A percentile compares a stretch with the other conserved stretches of the same genome.
Conservation (phyloP, 2,888 invertebrate genomes). For the Troides aeacus region DNA sequence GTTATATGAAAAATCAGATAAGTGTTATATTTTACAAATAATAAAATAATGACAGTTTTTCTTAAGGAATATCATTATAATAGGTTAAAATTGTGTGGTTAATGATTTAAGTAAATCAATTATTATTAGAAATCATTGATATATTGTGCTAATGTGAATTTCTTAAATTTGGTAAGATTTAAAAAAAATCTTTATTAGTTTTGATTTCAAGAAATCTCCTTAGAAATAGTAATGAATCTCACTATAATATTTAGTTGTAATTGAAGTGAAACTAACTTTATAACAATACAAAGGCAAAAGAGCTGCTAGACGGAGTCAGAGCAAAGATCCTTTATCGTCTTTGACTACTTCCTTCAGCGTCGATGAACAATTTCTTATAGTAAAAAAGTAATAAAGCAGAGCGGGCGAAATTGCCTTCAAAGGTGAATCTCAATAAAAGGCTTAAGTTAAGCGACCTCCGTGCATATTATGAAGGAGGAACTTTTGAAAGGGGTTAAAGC, state of each 20-base stretch:
- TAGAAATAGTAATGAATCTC: background rate
- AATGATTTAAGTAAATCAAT: no score
- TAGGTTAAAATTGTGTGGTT: no score
- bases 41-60: no score
- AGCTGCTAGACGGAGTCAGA: slow-evolving; percentile 31
- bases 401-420: slow-evolving; percentile 46
- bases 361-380: slow-evolving; percentile 46
- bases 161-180: no score
- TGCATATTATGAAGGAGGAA: slow-evolving; percentile 60
- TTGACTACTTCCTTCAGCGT: slow-evolving; percentile 42
- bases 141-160: no score
- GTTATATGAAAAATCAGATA: no score
- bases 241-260: background rate
- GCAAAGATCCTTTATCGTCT: slow-evolving; percentile 41
- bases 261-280: slow-evolving; percentile 13
- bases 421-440: slow-evolving; percentile 41
- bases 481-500: slow-evolving; percentile 71
- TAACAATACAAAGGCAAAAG: slow-evolving; percentile 26
- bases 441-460: slow-evolving; percentile 39
- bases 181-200: no score
- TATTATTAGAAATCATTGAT: no score
- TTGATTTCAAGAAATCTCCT: no score
- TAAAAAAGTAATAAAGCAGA: slow-evolving; percentile 56
- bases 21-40: no score
- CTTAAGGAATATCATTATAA: no score